Base-by-base conservation (phyloP, 2,888 invertebrate genomes). In the Lampropteryx suffumata region DNA sequence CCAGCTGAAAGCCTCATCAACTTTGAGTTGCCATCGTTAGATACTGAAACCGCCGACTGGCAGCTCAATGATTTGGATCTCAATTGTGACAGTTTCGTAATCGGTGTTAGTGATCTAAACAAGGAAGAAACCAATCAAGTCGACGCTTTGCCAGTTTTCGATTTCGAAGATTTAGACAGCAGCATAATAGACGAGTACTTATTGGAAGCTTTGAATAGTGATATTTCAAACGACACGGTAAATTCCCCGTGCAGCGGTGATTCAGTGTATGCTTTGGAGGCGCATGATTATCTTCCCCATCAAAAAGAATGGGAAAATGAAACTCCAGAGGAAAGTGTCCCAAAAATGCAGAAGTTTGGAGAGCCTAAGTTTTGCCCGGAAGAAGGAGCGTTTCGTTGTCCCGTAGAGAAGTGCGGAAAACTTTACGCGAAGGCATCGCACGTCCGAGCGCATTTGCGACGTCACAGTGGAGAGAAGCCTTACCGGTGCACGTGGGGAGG, bases 381-480 rank as follows among this genome's bases (percentile, higher is more conserved):
- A 69, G 79, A 92, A 71, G 92, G 92, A 64, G 90, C 91, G 67
- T 96, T 92, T 82, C 92, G 92, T 57, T 96, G 93, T 80, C 93
- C 94, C 0, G 94, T 94, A 60, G 90, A 91, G 2, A 92, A 92
- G 40, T 96, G 96, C 68, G 92, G 92, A 12, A 95, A 97, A 87
- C 90, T 96, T 1, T 98, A 98, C 69, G 96, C 96, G 26, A 98
- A 98, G 76, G 95, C 96, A 1, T 97, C 97, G 0, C 97, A 98
- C 76, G 91, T 98, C 30, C 96, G 97, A 67, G 97, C 97, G 5
- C 98, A 98, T 72, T 79, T 97, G 59, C 92, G 97, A 9, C 92
- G 97, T 21, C 97, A 98, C 79, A 94, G 94, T 11, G 97, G 97
- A 0, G 95, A 95, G 73, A 94, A 95, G 70, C 95, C 95, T 0